Evolutionary conservation across 2,797 vertebrate genomes (phyloP), one percentile per base, ranked within the genome.

Genomic region (Myotis planiceps): DNA sequence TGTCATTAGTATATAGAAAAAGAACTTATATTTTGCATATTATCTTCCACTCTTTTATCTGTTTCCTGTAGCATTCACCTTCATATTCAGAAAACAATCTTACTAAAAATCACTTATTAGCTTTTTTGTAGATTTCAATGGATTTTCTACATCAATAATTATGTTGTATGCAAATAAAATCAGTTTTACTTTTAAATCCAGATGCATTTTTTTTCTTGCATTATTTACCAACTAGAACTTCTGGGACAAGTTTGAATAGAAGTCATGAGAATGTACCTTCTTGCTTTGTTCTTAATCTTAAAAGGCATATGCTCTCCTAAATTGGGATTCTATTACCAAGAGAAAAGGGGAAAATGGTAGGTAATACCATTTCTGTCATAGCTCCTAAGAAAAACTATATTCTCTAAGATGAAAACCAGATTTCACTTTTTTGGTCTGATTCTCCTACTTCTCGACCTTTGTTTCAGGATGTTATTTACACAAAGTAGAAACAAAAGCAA

Each of bases 101-200:
- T 92, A 60, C n/a, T 88, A 80, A 94, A 94, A 94, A 72, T 42
- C 18, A 71, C 34, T 74, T 66, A 79, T 47, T 90, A 89, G 14
- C 16, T 93, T 92, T 83, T 69, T 84, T 90, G 51, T 49, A 42
- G 34, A 42, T 88, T 90, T 23, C 78, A 86, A 68, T 29, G 79
- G 42, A 65, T 94, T 90, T 88, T 78, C 82, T 92, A 53, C 53
- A 39, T n/a, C 25, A 34, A 65, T 3, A 60, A 66, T 72, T 14
- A 87, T 51, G 12, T 63, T 55, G 9, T 69, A 58, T 90, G 51
- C 45, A 78, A 78, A 92, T 78, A 75, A 84, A 94, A 79, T 92
- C 4, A 78, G 39, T 90, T 92, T 82, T 78, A 68, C 29, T 82
- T 94, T 90, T 92, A 79, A 72, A 47, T 63, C 8, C 25, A 83